A percentile compares a stretch with the other conserved stretches of the same genome.
Conservation (phyloP, 2,888 invertebrate species). For the Drosophila demipolita region DNA sequence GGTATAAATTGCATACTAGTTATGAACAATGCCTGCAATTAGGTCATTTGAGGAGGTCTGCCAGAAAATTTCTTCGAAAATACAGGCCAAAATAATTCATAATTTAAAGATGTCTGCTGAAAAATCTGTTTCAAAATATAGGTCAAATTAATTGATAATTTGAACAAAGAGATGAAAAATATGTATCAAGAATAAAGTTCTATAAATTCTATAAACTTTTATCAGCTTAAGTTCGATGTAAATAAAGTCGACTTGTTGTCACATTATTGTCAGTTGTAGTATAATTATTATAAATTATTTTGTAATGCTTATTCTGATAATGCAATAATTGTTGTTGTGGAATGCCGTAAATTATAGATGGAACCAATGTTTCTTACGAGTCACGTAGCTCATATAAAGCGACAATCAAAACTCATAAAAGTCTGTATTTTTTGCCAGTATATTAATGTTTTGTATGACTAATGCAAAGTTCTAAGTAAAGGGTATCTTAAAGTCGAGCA, state of each 20-base stretch:
- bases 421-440: not conserved
- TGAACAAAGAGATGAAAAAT: not conserved
- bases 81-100: not conserved
- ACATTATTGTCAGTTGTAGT: not conserved
- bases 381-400: not conserved
- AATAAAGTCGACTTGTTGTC: constrained; percentile 6
- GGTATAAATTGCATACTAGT: not conserved
- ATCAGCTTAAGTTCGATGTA: not conserved
- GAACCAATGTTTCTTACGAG: not conserved
- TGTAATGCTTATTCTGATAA: not conserved
- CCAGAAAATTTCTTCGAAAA: not conserved
- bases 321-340: not conserved
- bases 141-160: not conserved
- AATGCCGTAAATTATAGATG: not conserved
- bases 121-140: not conserved
- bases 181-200: not conserved
- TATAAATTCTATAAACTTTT: constrained; percentile 1
- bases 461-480: too few relatives aligned
- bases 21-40: not conserved
- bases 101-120: not conserved
- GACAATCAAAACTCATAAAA: not conserved
- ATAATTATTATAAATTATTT: not conserved
- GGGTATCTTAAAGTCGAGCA: too few relatives aligned
- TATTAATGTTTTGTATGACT: not conserved
- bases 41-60: not conserved